Conservation (phyloP, 2,888 invertebrate species). For the Liopterus haemorrhoidalis region DNA sequence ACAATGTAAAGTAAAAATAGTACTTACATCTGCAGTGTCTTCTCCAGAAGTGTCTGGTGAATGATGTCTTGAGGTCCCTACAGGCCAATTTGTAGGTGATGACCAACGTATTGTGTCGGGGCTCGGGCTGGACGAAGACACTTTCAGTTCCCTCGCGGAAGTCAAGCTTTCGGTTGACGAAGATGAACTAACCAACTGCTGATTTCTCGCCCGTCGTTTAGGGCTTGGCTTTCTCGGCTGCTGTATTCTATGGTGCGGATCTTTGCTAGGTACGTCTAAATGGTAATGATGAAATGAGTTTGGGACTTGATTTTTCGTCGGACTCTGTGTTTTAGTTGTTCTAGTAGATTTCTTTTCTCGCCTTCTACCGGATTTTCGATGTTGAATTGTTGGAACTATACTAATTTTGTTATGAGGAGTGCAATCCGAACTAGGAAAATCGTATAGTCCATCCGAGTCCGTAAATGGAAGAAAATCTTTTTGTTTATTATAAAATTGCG, state of each 20-base stretch:
- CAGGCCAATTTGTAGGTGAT: slow-evolving; percentile 31
- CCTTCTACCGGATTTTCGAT: slow-evolving; percentile 58
- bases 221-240: slow-evolving; percentile 52
- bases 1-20: too few species aligned
- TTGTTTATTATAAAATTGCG: slow-evolving; percentile 65
- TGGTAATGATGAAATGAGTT: slow-evolving; percentile 50
- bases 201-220: slow-evolving; percentile 51
- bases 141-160: slow-evolving; percentile 47
- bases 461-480: slow-evolving; percentile 61
- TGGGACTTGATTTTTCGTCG: slow-evolving; percentile 51
- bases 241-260: slow-evolving; percentile 39
- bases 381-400: slow-evolving; percentile 43
- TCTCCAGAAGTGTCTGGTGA: slow-evolving; percentile 47
- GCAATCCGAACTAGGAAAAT: slow-evolving; percentile 71
- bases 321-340: slow-evolving; percentile 49
- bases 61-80: slow-evolving; percentile 25
- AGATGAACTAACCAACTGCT: slow-evolving; percentile 53
- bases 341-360: slow-evolving; percentile 55
- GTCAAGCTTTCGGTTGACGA: slow-evolving; percentile 57
- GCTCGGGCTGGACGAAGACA: slow-evolving; percentile 44
- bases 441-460: slow-evolving; percentile 74
- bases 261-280: slow-evolving; percentile 56
- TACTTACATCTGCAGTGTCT: slow-evolving; percentile 49
- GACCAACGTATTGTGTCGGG: slow-evolving; percentile 45
- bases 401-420: slow-evolving; percentile 50